Conservation (phyloP, 2,797 vertebrate species). For the Pseudomugil gertrudae region DNA sequence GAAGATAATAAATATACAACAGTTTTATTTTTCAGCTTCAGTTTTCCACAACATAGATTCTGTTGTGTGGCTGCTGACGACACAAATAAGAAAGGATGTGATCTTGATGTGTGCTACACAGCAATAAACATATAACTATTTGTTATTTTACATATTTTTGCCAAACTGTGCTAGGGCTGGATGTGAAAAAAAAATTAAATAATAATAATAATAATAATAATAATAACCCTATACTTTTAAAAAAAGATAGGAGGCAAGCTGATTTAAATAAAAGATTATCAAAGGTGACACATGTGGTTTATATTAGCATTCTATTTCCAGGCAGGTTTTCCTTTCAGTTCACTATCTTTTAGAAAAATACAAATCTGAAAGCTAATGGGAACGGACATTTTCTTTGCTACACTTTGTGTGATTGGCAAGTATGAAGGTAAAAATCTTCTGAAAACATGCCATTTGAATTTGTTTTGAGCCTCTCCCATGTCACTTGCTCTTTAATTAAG, state of each 20-base stretch:
- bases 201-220: too few species aligned
- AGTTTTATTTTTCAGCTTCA: too few species aligned
- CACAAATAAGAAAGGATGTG: too few species aligned
- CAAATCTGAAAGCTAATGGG: constrained; percentile 51
- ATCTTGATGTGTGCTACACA: too few species aligned
- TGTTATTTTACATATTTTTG: neutral
- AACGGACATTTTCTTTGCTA: constrained; percentile 35
- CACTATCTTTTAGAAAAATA: constrained; percentile 58
- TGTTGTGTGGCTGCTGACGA: too few species aligned
- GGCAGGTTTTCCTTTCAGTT: constrained; percentile 27
- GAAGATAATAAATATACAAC: too few species aligned
- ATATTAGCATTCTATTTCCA: constrained; percentile 32
- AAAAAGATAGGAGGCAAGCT: constrained; percentile 33
- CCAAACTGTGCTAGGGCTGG: too few species aligned
- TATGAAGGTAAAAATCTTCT: neutral
- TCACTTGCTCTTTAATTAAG: constrained; percentile 67
- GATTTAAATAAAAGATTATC: constrained; percentile 22
- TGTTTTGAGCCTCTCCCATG: constrained; percentile 51
- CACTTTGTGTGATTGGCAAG: constrained; percentile 4
- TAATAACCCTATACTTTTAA: neutral
- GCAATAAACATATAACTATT: neutral
- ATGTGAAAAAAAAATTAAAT: too few species aligned
- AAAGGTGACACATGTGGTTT: constrained; percentile 39
- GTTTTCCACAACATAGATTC: too few species aligned
- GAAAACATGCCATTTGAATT: constrained; percentile 53